phyloP scores from a whole-genome alignment of 2,888 invertebrate species.

The Thera obeliscata region DNA sequence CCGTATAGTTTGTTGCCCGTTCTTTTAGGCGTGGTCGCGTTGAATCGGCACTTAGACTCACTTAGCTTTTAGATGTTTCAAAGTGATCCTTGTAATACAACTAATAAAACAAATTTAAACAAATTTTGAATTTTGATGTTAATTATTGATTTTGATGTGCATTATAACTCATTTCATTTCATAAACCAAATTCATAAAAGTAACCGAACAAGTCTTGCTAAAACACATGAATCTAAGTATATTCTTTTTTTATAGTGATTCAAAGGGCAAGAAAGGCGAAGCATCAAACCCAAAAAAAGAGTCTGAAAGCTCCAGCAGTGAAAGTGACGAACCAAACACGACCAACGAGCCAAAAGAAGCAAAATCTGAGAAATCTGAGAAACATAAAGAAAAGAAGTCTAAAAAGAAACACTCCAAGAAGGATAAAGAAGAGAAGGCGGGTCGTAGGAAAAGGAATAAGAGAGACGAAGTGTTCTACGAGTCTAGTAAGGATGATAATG shows the following conservation, averaged over 20 bases:
- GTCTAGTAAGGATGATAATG: constrained; percentile 73
- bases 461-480: constrained; percentile 62
- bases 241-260: constrained; percentile 21
- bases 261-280: constrained; percentile 29
- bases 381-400: constrained; percentile 35
- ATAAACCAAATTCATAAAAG: no score
- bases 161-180: no score
- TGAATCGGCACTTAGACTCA: no score
- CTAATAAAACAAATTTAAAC: no score
- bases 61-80: no score
- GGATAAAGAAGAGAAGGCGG: constrained; percentile 31
- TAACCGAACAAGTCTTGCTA: background rate
- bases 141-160: no score
- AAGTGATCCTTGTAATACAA: no score
- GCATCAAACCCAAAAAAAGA: constrained; percentile 16
- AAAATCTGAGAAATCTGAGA: constrained; percentile 35
- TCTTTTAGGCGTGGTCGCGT: no score
- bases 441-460: constrained; percentile 21
- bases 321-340: constrained; percentile 41
- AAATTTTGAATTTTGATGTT: no score
- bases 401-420: constrained; percentile 40
- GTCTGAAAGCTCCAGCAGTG: constrained; percentile 30
- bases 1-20: no score
- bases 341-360: constrained; percentile 40
- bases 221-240: background rate